Evolutionary conservation across 2,797 vertebrate species (phyloP).

Genomic region (Sciurus vulgaris): DNA sequence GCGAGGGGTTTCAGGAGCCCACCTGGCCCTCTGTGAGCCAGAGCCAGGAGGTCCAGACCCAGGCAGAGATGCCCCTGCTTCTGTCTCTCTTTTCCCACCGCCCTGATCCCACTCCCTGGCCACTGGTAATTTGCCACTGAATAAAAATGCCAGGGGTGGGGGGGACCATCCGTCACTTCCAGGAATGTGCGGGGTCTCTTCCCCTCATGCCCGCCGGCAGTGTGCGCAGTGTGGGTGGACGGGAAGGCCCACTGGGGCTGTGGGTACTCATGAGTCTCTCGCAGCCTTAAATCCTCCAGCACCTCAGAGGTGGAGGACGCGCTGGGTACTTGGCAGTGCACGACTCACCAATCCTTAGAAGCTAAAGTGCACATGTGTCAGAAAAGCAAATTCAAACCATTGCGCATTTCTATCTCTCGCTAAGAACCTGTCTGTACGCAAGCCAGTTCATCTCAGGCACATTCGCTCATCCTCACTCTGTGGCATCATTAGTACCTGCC

Average conservation of each 20-base stretch:
- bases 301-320: neutral
- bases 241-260: neutral
- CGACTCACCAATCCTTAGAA: neutral
- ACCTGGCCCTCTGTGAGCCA: neutral
- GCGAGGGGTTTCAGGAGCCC: neutral
- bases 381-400: conserved; percentile 43
- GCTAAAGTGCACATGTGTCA: neutral
- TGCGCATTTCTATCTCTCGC: neutral
- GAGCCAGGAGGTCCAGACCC: neutral
- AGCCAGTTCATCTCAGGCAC: conserved; percentile 32
- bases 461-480: conserved; percentile 16
- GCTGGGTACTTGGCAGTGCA: neutral
- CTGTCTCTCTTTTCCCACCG: neutral
- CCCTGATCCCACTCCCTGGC: too few species aligned
- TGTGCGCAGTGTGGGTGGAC: neutral
- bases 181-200: neutral
- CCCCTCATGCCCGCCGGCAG: neutral
- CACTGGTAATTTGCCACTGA: neutral
- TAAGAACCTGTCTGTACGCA: conserved; percentile 26
- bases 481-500: conserved; percentile 52
- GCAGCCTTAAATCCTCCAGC: neutral
- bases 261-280: neutral
- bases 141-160: neutral
- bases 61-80: accelerated
- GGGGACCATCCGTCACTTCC: too few species aligned